A percentile compares a stretch with the other conserved stretches of the same genome.
Evolutionary conservation across 2,113 vertebrate species (phyloP).

Genomic region (Tauraco erythrolophus): DNA sequence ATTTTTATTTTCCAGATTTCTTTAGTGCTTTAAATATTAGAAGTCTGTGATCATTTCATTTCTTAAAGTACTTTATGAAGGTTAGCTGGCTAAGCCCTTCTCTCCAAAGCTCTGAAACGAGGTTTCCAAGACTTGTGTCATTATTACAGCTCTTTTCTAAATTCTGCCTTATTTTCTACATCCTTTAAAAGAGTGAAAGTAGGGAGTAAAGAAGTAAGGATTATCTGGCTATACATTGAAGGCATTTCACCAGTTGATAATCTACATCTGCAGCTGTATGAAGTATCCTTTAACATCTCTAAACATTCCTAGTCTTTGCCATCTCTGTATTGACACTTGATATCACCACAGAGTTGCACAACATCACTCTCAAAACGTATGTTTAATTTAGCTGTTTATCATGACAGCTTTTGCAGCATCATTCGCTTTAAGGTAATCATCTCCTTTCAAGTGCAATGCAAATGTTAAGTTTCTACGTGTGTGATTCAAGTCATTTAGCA

Average conservation of each 20-base stretch:
- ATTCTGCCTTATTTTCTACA: neutral
- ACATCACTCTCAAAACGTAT: neutral
- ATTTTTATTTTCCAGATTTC: neutral
- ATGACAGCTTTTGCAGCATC: neutral
- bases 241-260: neutral
- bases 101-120: neutral
- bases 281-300: neutral
- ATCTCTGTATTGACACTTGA: neutral
- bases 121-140: neutral
- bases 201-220: neutral
- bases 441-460: neutral
- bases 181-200: neutral
- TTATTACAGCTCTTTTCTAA: neutral
- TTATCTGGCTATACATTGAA: neutral
- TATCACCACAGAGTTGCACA: neutral
- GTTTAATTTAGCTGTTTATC: neutral
- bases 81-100: neutral
- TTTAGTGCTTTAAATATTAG: neutral
- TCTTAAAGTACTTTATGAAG: neutral
- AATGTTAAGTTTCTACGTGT: neutral
- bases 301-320: neutral
- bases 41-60: neutral
- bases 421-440: neutral
- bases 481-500: neutral
- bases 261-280: neutral